Evolutionary conservation across 35 echinoderm and acorn worm species (phyloP), one percentile per base, ranked within the genome.

Genomic region (Nesometra sesokonis): DNA sequence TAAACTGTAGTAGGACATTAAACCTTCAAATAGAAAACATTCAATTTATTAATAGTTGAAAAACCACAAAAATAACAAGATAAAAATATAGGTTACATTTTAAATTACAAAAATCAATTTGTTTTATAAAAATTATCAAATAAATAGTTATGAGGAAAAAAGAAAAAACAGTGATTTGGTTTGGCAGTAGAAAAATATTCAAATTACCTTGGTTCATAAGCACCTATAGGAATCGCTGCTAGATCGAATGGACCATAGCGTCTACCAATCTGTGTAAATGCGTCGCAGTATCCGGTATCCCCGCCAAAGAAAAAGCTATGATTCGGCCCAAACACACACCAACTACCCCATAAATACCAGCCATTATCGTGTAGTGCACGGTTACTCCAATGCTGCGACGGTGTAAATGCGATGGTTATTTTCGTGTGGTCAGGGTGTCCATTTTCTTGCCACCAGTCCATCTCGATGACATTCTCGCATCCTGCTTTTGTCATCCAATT

Each of bases 361-460:
- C 85, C 84, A 38, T 86, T 87, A 35, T 99, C 96, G 0, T 37
- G 80, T 15, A 77, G 35, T 52, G 86, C 89, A 31, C 96, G 79
- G 46, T 86, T 89, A n/a, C 85, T 85, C 96, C 96, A 99, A 84
- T 99, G 96, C 77, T 99, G 96, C 17, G 87, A 35, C n/a, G 96
- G 96, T 8, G 96, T 99, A 40, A 92, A 94, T 13, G 90, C 88
- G 36, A 99, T 88, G 0, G 90, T 89, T 23, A 99, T 85, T 33
- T 92, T 86, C 19, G 87, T 88, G 79, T 92, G 92, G 13, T 83
- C 77, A 0, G 93, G 93, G 40, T 94, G 89, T 47, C 92, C 94
- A 77, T 93, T 94, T 82, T 94, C 96, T 76, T 99, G 90, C 96
- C 96, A 99, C 96, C 96, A 99, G 85, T 99, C 96, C 80, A 99